Evolutionary conservation across 2,797 vertebrate genomes (phyloP), one percentile per base, ranked within the genome.

Genomic region (Chrosomus eos): DNA sequence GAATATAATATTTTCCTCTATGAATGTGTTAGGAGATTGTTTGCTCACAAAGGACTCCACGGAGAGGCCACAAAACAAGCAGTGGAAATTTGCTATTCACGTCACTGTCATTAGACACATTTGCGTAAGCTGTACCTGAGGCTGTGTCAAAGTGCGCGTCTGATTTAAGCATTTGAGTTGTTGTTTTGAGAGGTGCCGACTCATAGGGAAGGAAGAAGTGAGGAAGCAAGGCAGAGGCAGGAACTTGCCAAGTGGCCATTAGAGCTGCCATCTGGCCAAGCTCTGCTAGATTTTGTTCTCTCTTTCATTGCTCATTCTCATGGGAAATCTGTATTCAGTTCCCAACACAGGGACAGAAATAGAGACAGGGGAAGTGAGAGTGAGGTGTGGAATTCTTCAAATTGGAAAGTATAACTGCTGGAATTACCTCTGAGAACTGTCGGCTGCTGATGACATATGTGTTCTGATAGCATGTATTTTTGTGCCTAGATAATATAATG

Each of bases 191-290:
- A 83, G 40, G 80, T 81, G 75, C 68, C 85, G 88, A 85, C 83
- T 87, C 82, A 86, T 84, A 85, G 55, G 60, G n/a, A 72, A 66
- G 26, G 60, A 48, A 71, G 77, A 51, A 84, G 77, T 68, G 48
- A 87, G 85, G 72, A 60, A 88, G 79, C 55, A 81, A 85, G 83
- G 71, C 78, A 87, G 62, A 73, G 72, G 60, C 71, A 80, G 80
- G 86, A 77, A 70, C 62, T 87, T 86, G 86, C 88, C 86, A 89
- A 89, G 78, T 89, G 86, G 84, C 85, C 84, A 88, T 87, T 88
- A 88, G 87, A 86, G 48, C 82, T 86, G 83, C 88, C 88, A 89
- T 89, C 87, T 89, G 88, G 87, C 87, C 83, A 66, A 87, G 80
- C 83, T 87, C 82, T 86, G 87, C 78, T 77, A 87, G 88, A 86